Conservation (phyloP, 2,113 vertebrate species). For the Hippocampus zosterae region DNA sequence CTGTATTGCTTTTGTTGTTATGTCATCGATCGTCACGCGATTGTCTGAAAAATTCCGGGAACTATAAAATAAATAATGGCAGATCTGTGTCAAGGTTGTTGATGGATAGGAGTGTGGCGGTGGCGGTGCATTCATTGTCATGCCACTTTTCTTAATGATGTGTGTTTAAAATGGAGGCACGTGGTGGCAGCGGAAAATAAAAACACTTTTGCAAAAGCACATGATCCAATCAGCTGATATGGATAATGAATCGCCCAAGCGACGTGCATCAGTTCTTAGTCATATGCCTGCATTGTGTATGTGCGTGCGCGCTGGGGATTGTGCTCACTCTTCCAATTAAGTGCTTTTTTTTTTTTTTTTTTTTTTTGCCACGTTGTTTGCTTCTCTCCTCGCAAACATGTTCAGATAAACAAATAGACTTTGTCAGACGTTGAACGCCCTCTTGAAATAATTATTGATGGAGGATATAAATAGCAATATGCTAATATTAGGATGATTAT, state of each 20-base stretch:
- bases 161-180: no score
- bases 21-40: constrained; percentile 10
- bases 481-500: not conserved
- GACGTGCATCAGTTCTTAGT: constrained; percentile 65
- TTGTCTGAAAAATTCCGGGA: constrained; percentile 20
- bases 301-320: constrained; percentile 13
- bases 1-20: not conserved
- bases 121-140: not conserved
- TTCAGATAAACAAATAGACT: constrained; percentile 60
- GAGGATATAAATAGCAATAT: not conserved
- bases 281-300: constrained; percentile 51
- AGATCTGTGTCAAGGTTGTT: constrained; percentile 5
- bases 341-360: constrained; percentile 34
- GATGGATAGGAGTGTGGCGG: not conserved
- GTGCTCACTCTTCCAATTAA: constrained; percentile 39
- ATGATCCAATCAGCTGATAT: constrained; percentile 68
- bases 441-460: not conserved
- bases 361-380: constrained; percentile 56
- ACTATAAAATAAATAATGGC: constrained; percentile 18
- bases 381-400: constrained; percentile 52
- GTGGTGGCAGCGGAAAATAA: constrained; percentile 19
- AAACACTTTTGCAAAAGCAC: constrained; percentile 29
- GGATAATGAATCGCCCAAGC: constrained; percentile 74
- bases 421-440: constrained; percentile 42
- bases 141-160: no score